Evolutionary conservation across 2,113 vertebrate genomes (phyloP), one percentile per base, ranked within the genome.

Genomic region (Casuarius casuarius): DNA sequence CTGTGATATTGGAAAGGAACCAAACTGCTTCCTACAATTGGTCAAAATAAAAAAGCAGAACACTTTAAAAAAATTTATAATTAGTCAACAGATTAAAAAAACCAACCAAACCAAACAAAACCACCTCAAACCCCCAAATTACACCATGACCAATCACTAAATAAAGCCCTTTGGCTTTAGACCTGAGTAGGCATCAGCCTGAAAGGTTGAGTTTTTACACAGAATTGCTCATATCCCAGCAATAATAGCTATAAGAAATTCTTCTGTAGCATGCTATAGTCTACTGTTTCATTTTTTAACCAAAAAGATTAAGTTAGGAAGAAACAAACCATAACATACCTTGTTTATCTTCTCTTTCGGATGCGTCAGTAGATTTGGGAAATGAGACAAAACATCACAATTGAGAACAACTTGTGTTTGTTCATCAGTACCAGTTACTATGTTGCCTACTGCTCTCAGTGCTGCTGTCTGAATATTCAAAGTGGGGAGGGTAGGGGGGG

Each of bases 271-370:
- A 54, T 13, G 46, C 44, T 61, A 77, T 28, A 86, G 59, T 38
- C 12, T 74, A 67, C 40, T 58, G 62, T 18, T 88, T 49, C n/a
- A 66, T 82, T 89, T 91, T 49, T 76, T 77, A 28, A 84, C 63
- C 21, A 75, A 77, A 61, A 73, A 17, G 4, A 90, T 54, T 40
- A 82, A 51, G 28, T 29, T 59, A 46, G 12, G 63, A 63, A 87
- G 67, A 93, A 96, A 54, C 28, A 83, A 94, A 81, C 59, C 40
- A 49, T 8, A 63, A 42, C 56, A 88, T 97, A 99, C 99, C 99
- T 99, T 99, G 97, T 99, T 99, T 96, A 99, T 99, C 98, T 99
- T 99, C 97, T 99, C 99, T 98, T 99, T 99, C 54, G 99, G 99
- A 96, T 99, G 99, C 75, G 99, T 99, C 95, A 99, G 98, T 94